Evolutionary conservation across 2,888 invertebrate species (phyloP).

Genomic region (Conistra vaccinii): DNA sequence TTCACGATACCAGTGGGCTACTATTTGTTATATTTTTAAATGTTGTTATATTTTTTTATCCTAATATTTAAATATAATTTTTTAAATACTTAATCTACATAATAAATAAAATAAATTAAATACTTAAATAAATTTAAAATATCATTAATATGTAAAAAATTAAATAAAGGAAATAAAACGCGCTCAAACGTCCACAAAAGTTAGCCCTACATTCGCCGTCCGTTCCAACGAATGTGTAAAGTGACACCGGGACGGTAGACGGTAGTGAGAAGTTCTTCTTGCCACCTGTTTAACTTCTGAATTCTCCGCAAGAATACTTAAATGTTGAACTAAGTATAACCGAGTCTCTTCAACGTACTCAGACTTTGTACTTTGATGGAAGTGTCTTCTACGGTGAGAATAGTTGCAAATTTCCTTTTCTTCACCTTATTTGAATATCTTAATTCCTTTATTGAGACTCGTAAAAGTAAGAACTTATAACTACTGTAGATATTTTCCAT

Average conservation of each 20-base stretch:
- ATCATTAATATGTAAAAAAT: too few relatives aligned
- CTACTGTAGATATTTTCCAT: too few relatives aligned
- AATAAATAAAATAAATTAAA: too few relatives aligned
- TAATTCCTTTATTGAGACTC: not conserved
- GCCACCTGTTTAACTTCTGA: constrained; percentile 64
- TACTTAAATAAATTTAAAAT: too few relatives aligned
- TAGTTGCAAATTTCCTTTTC: not conserved
- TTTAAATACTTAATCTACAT: too few relatives aligned
- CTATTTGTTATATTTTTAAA: too few relatives aligned
- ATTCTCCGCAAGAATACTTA: constrained; percentile 55
- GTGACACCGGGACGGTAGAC: constrained; percentile 47
- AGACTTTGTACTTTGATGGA: constrained; percentile 33
- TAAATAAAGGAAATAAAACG: not conserved
- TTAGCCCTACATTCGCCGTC: constrained; percentile 18
- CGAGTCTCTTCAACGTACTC: constrained; percentile 39
- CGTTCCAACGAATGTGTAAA: constrained; percentile 45
- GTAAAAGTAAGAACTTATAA: not conserved
- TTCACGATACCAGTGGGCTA: too few relatives aligned
- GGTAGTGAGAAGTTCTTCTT: constrained; percentile 47
- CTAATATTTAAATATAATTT: too few relatives aligned
- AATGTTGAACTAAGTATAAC: constrained; percentile 56
- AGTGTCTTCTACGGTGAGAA: not conserved
- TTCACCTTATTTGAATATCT: not conserved
- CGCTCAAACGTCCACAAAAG: not conserved
- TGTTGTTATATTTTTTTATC: too few relatives aligned